These are phyloP conservation scores for Apodemus sylvaticus DNA, from an alignment of 2,113 vertebrate species.

Conservation along the genomic window DNA sequence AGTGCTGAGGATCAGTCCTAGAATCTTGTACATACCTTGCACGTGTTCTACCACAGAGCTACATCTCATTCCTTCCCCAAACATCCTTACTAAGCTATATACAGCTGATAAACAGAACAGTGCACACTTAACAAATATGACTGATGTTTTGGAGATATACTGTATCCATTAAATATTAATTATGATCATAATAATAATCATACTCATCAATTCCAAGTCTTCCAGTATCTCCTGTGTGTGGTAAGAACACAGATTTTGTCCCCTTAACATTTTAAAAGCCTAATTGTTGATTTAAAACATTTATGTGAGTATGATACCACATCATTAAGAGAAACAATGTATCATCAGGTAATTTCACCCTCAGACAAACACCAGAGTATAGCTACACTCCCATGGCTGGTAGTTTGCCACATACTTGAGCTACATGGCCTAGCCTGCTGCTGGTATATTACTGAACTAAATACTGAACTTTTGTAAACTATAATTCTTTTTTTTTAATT, in stretches of 20 bases:
- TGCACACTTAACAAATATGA: neutral
- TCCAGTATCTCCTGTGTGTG: neutral
- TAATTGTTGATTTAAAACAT: neutral
- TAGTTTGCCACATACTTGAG: neutral
- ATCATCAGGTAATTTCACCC: neutral
- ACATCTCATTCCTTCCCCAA: neutral
- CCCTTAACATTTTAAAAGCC: neutral
- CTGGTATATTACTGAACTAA: neutral
- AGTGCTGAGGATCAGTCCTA: neutral
- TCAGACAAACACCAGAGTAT: neutral
- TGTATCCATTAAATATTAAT: neutral
- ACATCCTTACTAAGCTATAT: neutral
- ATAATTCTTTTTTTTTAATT: too few relatives aligned
- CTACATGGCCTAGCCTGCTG: neutral
- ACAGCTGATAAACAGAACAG: neutral
- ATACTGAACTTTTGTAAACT: neutral
- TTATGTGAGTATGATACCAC: neutral
- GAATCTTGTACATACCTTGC: neutral
- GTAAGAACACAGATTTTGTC: neutral
- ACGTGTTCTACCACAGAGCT: neutral
- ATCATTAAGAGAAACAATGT: neutral
- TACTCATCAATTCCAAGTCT: neutral
- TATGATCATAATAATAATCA: neutral
- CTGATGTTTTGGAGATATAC: neutral
- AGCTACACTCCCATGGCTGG: neutral